Evolutionary conservation across 1,140 invertebrate species (phyloP), one percentile per base, ranked within the genome.

Genomic region (Proales similis): DNA sequence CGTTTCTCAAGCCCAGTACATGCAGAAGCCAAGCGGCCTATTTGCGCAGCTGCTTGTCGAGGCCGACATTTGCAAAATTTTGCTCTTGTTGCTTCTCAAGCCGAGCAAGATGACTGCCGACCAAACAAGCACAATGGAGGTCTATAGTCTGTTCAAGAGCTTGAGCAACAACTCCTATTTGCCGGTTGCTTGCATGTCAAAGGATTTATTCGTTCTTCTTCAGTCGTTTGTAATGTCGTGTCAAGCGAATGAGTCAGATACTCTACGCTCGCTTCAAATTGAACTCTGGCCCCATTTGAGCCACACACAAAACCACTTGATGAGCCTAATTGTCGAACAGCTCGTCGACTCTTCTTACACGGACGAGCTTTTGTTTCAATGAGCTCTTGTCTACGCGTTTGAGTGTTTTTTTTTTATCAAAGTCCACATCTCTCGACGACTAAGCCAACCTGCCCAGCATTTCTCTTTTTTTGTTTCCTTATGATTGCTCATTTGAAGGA

Each of bases 151-250:
- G 32, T 57, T 57, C 17, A 36, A 57, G 22, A 26, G 36, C 30
- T 24, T 57, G 14, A 29, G 36, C 12, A 57, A 24, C 45, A 14
- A 24, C 19, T 42, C 39, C 29, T 57, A 57, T 57, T 26, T 57
- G 2, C 51, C 51, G 12, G 29, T 57, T 7, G 45, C 22, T 24
- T 57, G 51, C 22, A 12, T 57, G 19, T 30, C 27, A 42, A 5
- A 29, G 45, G 38, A 57, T 57, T 4, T 42, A 11, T 57, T 57
- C 11, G 45, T 57, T 4, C 27, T 57, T 9, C 7, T 57, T 22
- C 51, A 57, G 32, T 57, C 51, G 6, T 57, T 57, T 42, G 51
- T 57, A 0, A 42, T 57, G 36, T 36, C 51, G 22, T 57, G 51
- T 39, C 51, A 57, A 57, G 39, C 51, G 11, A 57, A 57, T 26